Evolutionary conservation across 2,113 vertebrate genomes (phyloP).

Genomic region (Columbina picui): DNA sequence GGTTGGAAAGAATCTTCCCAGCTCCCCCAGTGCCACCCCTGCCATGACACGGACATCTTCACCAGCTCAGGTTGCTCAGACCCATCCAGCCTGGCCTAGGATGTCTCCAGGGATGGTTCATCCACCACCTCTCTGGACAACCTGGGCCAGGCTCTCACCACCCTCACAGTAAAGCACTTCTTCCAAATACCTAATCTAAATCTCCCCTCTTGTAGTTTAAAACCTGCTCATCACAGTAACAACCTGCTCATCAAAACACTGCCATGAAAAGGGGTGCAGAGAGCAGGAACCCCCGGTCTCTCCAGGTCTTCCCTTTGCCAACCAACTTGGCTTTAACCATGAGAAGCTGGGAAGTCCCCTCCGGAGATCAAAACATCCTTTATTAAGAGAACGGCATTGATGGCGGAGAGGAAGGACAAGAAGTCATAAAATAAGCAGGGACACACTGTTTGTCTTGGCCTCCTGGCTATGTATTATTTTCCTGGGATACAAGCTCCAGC

Average conservation of each 20-base stretch:
- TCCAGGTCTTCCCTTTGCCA: background rate
- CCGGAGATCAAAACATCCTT: background rate
- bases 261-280: background rate
- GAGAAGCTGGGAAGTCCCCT: background rate
- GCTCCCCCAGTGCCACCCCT: too few species aligned
- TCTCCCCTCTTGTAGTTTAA: background rate
- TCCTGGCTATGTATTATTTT: background rate
- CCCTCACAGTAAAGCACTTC: background rate
- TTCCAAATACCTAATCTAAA: background rate
- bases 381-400: background rate
- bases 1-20: too few species aligned
- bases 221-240: background rate
- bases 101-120: background rate
- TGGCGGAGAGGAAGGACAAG: background rate
- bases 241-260: accelerated
- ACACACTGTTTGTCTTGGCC: constrained; percentile 47
- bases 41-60: background rate
- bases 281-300: background rate
- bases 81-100: accelerated
- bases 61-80: accelerated
- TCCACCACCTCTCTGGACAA: accelerated
- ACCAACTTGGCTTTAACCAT: background rate
- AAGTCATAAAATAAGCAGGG: background rate
- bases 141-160: background rate
- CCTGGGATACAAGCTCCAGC: background rate